Percentiles rank a stretch among this genome's conserved stretches.
phyloP scores from a whole-genome alignment of 2,113 vertebrate genomes.

The Chloropsis cyanopogon region DNA sequence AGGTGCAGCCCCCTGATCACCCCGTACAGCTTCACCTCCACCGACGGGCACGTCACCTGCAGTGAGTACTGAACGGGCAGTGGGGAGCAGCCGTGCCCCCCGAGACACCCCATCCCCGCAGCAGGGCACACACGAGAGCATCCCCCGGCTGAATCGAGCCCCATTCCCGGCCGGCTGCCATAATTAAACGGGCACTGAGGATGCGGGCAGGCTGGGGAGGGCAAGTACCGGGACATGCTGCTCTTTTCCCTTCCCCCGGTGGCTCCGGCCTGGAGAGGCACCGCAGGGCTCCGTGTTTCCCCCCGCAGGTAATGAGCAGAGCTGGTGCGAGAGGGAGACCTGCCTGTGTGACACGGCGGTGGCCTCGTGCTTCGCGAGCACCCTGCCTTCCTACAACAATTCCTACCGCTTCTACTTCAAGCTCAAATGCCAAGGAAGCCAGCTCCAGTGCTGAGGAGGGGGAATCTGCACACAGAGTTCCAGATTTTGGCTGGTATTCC shows the following conservation, averaged over 20 bases:
- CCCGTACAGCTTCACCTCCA: not conserved
- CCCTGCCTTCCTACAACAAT: conserved; percentile 51
- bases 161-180: no score
- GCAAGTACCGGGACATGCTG: accelerated
- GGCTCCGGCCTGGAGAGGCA: not conserved
- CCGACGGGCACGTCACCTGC: not conserved
- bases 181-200: accelerated
- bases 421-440: not conserved
- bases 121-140: not conserved
- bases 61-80: not conserved
- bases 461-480: accelerated
- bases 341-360: conserved; percentile 56
- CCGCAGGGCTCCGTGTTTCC: accelerated
- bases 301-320: not conserved
- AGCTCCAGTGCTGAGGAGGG: conserved; percentile 37
- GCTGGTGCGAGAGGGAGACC: conserved; percentile 49
- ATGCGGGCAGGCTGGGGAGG: accelerated
- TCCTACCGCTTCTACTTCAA: conserved; percentile 60
- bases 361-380: conserved; percentile 48
- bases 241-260: accelerated
- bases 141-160: not conserved
- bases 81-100: not conserved
- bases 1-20: conserved; percentile 48
- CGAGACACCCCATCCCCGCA: accelerated
- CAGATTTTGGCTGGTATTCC: not conserved